Evolutionary conservation across 2,797 vertebrate species (phyloP).

Genomic region (Craterocephalus amniculus): DNA sequence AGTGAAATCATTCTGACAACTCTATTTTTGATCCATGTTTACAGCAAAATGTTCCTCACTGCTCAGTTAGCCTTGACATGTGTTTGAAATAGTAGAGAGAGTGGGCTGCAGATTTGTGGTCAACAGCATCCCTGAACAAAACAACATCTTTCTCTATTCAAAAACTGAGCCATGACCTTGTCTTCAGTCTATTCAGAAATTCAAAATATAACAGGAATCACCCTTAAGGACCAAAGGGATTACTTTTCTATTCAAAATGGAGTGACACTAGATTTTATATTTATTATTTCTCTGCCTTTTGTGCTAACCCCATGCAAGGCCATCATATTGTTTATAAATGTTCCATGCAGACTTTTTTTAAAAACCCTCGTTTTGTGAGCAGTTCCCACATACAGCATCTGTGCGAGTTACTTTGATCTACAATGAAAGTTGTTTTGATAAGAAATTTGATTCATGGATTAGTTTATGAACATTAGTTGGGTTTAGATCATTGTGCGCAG

Average conservation of each 20-base stretch:
- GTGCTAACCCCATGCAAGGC: constrained; percentile 43
- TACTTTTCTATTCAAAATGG: constrained; percentile 64
- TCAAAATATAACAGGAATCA: constrained; percentile 60
- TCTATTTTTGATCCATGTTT: constrained; percentile 38
- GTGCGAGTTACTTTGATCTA: constrained; percentile 40
- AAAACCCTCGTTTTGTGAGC: constrained; percentile 34
- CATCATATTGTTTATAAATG: constrained; percentile 37
- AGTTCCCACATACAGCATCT: constrained; percentile 45
- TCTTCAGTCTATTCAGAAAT: constrained; percentile 51
- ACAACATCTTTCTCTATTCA: constrained; percentile 69
- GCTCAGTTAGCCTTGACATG: constrained; percentile 60
- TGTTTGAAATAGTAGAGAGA: constrained; percentile 47
- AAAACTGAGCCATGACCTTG: constrained; percentile 58
- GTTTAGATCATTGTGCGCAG: too few species aligned
- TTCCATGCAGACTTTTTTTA: constrained; percentile 34
- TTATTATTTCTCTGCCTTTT: constrained; percentile 42
- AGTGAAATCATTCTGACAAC: constrained; percentile 16
- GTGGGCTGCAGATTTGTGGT: constrained; percentile 42
- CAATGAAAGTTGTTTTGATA: constrained; percentile 20
- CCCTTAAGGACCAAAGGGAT: constrained; percentile 60
- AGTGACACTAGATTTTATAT: constrained; percentile 52
- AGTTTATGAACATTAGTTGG: too few species aligned
- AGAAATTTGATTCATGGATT: constrained; percentile 27
- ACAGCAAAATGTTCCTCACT: constrained; percentile 26
- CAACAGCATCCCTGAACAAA: constrained; percentile 54